Conservation (phyloP, 53 echinoderm and acorn worm species). For the Echinarachnius parma region DNA sequence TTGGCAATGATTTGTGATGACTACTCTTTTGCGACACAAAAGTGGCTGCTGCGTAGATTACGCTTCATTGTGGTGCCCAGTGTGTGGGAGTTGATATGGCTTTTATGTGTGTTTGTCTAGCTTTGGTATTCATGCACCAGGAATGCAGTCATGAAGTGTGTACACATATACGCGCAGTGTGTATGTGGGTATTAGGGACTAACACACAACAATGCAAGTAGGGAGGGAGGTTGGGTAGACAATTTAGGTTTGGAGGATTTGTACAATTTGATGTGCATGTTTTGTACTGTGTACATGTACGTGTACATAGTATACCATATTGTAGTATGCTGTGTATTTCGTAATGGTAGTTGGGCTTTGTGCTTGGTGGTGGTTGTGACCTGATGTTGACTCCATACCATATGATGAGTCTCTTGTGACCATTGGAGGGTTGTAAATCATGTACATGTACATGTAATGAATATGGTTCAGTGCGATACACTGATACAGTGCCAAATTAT, state of each 20-base stretch:
- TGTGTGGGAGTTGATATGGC: constrained; percentile 22
- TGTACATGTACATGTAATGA: not conserved
- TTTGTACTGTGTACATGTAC: constrained; percentile 18
- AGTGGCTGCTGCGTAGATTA: not conserved
- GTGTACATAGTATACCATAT: not conserved
- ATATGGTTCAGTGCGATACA: not conserved
- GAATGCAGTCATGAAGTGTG: not conserved
- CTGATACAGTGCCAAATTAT: not conserved
- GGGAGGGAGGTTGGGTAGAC: no score
- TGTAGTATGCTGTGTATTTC: no score
- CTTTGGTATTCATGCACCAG: constrained; percentile 31
- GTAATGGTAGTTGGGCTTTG: no score
- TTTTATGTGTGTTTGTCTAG: constrained; percentile 43
- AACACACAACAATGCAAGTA: no score
- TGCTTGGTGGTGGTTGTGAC: no score
- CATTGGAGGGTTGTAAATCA: no score
- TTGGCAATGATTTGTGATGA: not conserved
- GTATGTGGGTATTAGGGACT: not conserved
- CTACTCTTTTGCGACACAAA: not conserved
- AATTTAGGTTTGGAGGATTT: constrained; percentile 3
- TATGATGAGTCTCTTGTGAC: no score
- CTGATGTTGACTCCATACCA: no score
- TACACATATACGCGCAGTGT: not conserved
- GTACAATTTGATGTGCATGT: not conserved
- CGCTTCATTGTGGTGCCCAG: not conserved